Evolutionary conservation across 2,888 invertebrate species (phyloP).

Genomic region (Epinotia demarniana): DNA sequence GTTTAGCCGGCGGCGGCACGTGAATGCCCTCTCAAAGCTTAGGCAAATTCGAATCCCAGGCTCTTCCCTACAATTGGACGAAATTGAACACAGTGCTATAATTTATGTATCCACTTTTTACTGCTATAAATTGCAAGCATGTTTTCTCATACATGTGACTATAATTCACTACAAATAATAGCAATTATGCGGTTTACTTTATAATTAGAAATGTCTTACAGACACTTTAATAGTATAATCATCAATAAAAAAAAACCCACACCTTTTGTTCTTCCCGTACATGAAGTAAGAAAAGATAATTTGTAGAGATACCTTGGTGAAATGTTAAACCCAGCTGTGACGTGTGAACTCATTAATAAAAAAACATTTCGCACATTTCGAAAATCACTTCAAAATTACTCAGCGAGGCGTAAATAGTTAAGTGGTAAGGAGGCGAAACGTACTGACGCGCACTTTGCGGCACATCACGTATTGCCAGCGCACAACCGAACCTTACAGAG

Average conservation of each 20-base stretch:
- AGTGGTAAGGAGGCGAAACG: constrained; percentile 41
- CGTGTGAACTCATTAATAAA: constrained; percentile 39
- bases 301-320: background rate
- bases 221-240: background rate
- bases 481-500: constrained; percentile 41
- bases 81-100: constrained; percentile 49
- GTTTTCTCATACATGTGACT: background rate
- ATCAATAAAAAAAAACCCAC: background rate
- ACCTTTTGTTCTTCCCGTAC: background rate
- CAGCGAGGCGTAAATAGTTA: constrained; percentile 45
- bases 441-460: constrained; percentile 45
- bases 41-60: constrained; percentile 60
- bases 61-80: constrained; percentile 60
- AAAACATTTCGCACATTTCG: constrained; percentile 32
- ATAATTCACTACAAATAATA: background rate
- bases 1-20: constrained; percentile 68
- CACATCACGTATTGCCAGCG: constrained; percentile 45
- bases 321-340: background rate
- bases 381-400: constrained; percentile 44
- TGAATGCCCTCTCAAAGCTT: constrained; percentile 62
- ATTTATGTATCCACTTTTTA: constrained; percentile 47
- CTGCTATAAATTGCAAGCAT: constrained; percentile 42
- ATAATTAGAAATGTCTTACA: background rate
- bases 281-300: background rate
- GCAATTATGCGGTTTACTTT: background rate